Evolutionary conservation across 2,888 invertebrate species (phyloP).

Genomic region (Rotaria macrura): DNA sequence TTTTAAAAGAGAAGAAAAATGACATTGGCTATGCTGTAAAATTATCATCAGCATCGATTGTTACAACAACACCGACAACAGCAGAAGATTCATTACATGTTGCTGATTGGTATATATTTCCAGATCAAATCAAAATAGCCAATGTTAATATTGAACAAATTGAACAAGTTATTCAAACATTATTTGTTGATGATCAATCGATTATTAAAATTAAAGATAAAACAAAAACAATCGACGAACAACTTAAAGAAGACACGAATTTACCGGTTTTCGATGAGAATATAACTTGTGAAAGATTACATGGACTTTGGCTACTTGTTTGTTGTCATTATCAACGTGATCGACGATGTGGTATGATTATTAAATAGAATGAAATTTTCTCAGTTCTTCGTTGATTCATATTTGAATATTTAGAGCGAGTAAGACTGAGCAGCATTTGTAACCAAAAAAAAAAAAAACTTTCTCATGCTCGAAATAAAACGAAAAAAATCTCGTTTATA

Average conservation of each 20-base stretch:
- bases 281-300: background rate
- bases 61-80: background rate
- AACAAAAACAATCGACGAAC: background rate
- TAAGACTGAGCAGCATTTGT: no score
- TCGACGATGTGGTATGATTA: constrained; percentile 1
- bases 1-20: background rate
- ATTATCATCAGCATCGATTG: background rate
- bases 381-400: no score
- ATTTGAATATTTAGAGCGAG: no score
- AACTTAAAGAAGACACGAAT: background rate
- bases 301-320: background rate
- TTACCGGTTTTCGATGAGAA: background rate
- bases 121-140: background rate
- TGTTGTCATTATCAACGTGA: constrained; percentile 18
- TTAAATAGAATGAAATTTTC: no score
- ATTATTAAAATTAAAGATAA: constrained; percentile 7
- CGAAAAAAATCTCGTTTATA: no score
- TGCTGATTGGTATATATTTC: constrained; percentile 13
- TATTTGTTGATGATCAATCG: constrained; percentile 18
- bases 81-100: background rate
- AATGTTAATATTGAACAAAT: background rate
- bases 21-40: background rate
- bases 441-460: no score
- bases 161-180: background rate
- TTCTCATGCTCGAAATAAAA: no score